These are phyloP conservation scores for Panulirus ornatus DNA, from an alignment of 1,140 invertebrate genomes.

Conservation along the genomic window DNA sequence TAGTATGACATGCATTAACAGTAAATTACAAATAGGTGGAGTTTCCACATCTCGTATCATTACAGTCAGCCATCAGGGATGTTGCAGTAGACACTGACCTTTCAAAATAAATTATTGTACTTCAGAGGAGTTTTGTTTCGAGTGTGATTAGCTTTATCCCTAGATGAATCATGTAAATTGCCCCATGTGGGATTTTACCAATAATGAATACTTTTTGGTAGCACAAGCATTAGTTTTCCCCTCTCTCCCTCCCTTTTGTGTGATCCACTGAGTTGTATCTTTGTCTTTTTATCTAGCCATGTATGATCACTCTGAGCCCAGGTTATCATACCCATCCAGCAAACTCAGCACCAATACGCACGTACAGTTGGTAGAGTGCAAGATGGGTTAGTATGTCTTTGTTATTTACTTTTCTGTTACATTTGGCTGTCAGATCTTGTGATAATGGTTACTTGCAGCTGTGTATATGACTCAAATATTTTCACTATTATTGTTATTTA, in stretches of 20 bases:
- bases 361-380: constrained; percentile 45
- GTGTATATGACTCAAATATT: neutral
- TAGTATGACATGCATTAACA: neutral
- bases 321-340: constrained; percentile 53
- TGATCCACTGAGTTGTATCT: constrained; percentile 52
- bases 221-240: constrained; percentile 7
- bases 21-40: neutral
- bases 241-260: constrained; percentile 13
- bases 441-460: neutral
- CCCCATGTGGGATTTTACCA: constrained; percentile 2
- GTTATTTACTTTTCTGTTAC: constrained; percentile 39
- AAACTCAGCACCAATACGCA: constrained; percentile 35
- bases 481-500: neutral
- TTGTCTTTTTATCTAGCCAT: constrained; percentile 67
- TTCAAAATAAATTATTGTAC: neutral
- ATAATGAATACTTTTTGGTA: neutral
- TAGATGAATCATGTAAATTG: neutral
- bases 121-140: neutral
- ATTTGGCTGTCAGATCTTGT: neutral
- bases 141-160: neutral
- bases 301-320: constrained; percentile 64
- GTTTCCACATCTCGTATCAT: neutral
- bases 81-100: neutral
- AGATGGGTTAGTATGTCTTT: constrained; percentile 55
- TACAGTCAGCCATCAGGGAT: neutral